A percentile compares a stretch with the other conserved stretches of the same genome.
Evolutionary conservation across 92 coral and sea anemone genomes (phyloP).

Genomic region (Montipora capitata): DNA sequence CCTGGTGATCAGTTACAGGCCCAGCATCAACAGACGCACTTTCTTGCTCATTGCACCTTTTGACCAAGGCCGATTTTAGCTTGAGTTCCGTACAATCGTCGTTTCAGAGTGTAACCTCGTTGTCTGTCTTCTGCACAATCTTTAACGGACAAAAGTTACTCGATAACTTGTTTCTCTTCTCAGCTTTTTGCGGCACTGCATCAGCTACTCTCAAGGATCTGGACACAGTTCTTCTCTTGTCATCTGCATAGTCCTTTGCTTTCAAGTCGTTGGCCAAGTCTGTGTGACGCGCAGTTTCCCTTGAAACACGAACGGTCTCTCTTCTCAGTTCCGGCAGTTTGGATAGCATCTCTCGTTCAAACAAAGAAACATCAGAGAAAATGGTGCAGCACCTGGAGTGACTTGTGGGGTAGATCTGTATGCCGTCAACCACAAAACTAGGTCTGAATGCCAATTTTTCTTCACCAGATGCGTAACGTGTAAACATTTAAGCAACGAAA

Average conservation of each 20-base stretch:
- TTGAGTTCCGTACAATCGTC: background rate
- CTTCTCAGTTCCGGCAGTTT: no score
- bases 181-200: slow-evolving; percentile 23
- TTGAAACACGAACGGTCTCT: no score
- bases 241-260: slow-evolving; percentile 26
- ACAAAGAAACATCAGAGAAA: no score
- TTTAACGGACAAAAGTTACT: slow-evolving; percentile 21
- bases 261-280: background rate
- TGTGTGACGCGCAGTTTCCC: no score
- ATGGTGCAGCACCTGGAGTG: no score
- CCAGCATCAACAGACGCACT: background rate
- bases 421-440: no score
- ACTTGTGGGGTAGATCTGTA: no score
- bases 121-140: slow-evolving; percentile 26
- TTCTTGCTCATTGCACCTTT: background rate
- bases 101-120: slow-evolving; percentile 13
- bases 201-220: background rate
- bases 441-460: no score
- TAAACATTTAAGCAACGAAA: no score
- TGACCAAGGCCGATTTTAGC: slow-evolving; percentile 19
- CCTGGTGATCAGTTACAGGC: background rate
- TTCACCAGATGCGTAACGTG: no score
- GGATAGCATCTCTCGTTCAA: no score
- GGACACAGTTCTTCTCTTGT: slow-evolving; percentile 1
- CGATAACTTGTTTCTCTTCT: background rate